A percentile compares a stretch with the other conserved stretches of the same genome.
phyloP scores from a whole-genome alignment of 2,888 invertebrate genomes.

The Pharmacophagus antenor region DNA sequence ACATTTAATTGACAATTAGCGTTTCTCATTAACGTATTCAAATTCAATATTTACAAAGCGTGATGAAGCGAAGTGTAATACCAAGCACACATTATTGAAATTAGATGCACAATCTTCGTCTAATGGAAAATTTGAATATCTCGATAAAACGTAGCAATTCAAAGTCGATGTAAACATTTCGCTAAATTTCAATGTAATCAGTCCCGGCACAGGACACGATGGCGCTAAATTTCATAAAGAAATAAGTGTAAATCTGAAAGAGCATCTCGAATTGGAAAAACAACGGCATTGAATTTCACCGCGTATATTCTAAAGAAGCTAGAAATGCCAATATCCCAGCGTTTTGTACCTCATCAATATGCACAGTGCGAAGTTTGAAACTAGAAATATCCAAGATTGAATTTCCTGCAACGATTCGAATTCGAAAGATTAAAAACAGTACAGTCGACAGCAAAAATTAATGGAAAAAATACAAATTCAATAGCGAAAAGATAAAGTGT shows the following conservation, averaged over 20 bases:
- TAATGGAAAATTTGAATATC: slow-evolving; percentile 70
- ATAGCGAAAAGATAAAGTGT: slow-evolving; percentile 60
- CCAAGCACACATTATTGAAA: slow-evolving; percentile 67
- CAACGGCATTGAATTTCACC: slow-evolving; percentile 58
- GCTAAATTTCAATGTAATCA: slow-evolving; percentile 73
- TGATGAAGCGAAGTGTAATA: slow-evolving; percentile 60
- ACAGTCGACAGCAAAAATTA: slow-evolving; percentile 54
- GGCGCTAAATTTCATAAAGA: slow-evolving; percentile 47
- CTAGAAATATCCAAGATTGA: slow-evolving; percentile 58
- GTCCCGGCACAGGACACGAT: slow-evolving; percentile 49
- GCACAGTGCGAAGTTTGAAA: slow-evolving; percentile 58
- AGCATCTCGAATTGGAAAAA: slow-evolving; percentile 56
- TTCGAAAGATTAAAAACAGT: slow-evolving; percentile 28
- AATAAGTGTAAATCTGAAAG: slow-evolving; percentile 56
- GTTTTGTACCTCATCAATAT: slow-evolving; percentile 62
- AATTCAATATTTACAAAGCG: slow-evolving; percentile 49
- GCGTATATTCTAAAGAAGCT: slow-evolving; percentile 52
- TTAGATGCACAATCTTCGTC: slow-evolving; percentile 63
- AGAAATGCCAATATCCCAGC: slow-evolving; percentile 59
- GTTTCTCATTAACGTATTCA: slow-evolving; percentile 27
- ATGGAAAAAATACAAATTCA: slow-evolving; percentile 57
- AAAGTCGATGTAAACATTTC: slow-evolving; percentile 73
- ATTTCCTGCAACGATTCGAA: slow-evolving; percentile 40
- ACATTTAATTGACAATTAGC: slow-evolving; percentile 37
- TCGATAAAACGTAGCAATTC: slow-evolving; percentile 75